Conservation (phyloP, 2,113 vertebrate genomes). For the Hyaena hyaena region DNA sequence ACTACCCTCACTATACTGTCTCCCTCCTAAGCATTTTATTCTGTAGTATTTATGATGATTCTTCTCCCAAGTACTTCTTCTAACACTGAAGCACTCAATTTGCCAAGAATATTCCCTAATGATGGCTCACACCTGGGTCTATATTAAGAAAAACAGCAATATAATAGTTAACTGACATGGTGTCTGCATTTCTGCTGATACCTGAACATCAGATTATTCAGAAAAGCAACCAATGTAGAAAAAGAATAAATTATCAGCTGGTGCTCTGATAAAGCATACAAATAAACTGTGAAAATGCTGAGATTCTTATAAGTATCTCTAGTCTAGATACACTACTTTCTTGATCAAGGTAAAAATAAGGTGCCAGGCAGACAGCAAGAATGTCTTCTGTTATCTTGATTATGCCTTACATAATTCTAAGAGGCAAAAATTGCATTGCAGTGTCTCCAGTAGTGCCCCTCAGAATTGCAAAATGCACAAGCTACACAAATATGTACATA, state of each 20-base stretch:
- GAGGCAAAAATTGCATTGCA: background rate
- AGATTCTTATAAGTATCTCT: background rate
- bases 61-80: background rate
- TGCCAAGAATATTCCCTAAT: background rate
- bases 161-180: background rate
- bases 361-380: no score
- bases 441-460: background rate
- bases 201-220: background rate
- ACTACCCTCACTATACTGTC: background rate
- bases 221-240: background rate
- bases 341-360: background rate
- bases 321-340: background rate
- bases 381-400: background rate
- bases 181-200: background rate
- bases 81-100: background rate
- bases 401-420: background rate
- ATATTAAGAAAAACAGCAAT: background rate
- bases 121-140: background rate
- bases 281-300: background rate
- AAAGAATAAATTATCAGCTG: background rate
- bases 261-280: background rate
- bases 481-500: accelerated
- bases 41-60: accelerated
- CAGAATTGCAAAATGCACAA: background rate
- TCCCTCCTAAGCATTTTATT: background rate